phyloP scores from a whole-genome alignment of 2,113 vertebrate species.

The Tragelaphus buxtoni region DNA sequence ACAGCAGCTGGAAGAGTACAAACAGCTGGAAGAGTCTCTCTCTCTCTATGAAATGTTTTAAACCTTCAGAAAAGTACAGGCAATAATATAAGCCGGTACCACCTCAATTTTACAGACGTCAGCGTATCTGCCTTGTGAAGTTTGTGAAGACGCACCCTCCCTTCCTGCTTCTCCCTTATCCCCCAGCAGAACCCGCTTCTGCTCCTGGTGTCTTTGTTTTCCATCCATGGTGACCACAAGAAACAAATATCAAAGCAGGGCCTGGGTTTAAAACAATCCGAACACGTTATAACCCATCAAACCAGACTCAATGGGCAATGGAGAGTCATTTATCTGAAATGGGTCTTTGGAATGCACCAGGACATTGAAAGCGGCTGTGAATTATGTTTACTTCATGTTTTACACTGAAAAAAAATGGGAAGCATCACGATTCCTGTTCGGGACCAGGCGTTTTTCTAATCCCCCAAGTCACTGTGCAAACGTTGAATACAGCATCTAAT shows the following conservation, averaged over 20 bases:
- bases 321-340: slow-evolving; percentile 44
- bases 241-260: background rate
- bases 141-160: background rate
- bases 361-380: background rate
- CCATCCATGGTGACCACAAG: background rate
- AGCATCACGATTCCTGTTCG: background rate
- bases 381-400: slow-evolving; percentile 28
- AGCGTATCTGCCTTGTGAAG: accelerated
- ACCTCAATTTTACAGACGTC: background rate
- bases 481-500: background rate
- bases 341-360: background rate
- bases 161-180: background rate
- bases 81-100: background rate
- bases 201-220: background rate
- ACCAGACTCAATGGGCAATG: background rate
- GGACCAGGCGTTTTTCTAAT: slow-evolving; percentile 21
- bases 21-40: background rate
- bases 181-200: background rate
- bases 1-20: background rate
- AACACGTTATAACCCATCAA: background rate
- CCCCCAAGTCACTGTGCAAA: background rate
- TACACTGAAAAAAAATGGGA: background rate
- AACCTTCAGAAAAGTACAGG: background rate
- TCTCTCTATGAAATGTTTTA: background rate
- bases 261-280: background rate